A percentile compares a stretch with the other conserved stretches of the same genome.
Conservation (phyloP, 2,888 invertebrate genomes). For the Standfussiana lucernea region DNA sequence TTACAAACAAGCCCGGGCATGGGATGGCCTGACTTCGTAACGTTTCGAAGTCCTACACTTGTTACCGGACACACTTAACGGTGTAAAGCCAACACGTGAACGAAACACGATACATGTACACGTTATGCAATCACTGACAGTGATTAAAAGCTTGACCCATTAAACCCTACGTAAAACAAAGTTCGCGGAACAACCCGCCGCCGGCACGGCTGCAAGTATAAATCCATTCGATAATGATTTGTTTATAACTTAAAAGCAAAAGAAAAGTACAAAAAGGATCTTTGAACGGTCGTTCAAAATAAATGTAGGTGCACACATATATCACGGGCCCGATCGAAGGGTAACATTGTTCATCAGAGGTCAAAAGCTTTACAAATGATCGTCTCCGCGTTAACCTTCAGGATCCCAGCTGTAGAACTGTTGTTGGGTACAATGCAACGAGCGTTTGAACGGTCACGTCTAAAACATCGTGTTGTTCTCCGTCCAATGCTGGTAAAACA, state of each 20-base stretch:
- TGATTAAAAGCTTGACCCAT: conserved; percentile 77
- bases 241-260: conserved; percentile 55
- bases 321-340: conserved; percentile 68
- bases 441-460: conserved; percentile 60
- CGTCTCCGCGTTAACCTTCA: conserved; percentile 76
- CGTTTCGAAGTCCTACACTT: conserved; percentile 73
- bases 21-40: conserved; percentile 67
- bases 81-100: conserved; percentile 74
- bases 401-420: conserved; percentile 66
- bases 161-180: conserved; percentile 67
- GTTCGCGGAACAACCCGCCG: conserved; percentile 62
- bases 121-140: conserved; percentile 74
- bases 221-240: conserved; percentile 51
- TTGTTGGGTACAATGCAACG: conserved; percentile 70
- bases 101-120: conserved; percentile 73
- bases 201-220: conserved; percentile 46
- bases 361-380: conserved; percentile 78
- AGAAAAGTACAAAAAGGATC: conserved; percentile 52
- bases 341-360: conserved; percentile 74
- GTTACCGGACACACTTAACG: conserved; percentile 73
- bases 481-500: conserved; percentile 64
- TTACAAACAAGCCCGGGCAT: conserved; percentile 72
- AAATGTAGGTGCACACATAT: conserved; percentile 66
- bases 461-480: conserved; percentile 62
- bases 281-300: conserved; percentile 51